These are phyloP conservation scores for Coecobrya sp. DNA, from an alignment of 2,888 invertebrate species.

Conservation along the genomic window DNA sequence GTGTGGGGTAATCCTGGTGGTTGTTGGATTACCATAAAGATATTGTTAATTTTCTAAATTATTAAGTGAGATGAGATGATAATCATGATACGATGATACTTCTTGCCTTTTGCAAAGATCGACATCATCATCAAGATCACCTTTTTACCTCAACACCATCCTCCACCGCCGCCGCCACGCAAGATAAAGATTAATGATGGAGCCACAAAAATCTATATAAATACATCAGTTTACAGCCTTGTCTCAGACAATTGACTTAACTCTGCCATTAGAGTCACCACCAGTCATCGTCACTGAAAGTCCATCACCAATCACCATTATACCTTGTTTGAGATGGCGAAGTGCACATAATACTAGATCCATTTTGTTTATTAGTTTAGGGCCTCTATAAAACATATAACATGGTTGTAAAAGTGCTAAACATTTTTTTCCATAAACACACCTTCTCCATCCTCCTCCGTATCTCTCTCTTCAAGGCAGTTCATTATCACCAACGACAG, in stretches of 20 bases:
- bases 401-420: constrained; percentile 28
- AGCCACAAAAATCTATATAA: constrained; percentile 77
- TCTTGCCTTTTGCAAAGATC: constrained; percentile 13
- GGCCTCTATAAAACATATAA: neutral
- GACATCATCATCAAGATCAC: constrained; percentile 1
- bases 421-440: neutral
- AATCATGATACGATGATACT: constrained; percentile 14
- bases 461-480: neutral
- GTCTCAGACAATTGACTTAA: constrained; percentile 70
- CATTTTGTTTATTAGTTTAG: constrained; percentile 41
- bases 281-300: constrained; percentile 14
- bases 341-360: constrained; percentile 31
- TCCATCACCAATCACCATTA: too few relatives aligned
- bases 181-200: constrained; percentile 70
- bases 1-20: neutral
- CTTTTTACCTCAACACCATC: constrained; percentile 2
- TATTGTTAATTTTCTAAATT: constrained; percentile 7
- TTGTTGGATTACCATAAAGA: neutral
- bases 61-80: neutral
- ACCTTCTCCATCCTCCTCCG: constrained; percentile 45
- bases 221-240: constrained; percentile 60
- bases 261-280: constrained; percentile 61
- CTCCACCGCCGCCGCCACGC: constrained; percentile 36
- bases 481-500: constrained; percentile 29
- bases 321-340: neutral